phyloP scores from a whole-genome alignment of 2,888 invertebrate species.

The Oscheius onirici region DNA sequence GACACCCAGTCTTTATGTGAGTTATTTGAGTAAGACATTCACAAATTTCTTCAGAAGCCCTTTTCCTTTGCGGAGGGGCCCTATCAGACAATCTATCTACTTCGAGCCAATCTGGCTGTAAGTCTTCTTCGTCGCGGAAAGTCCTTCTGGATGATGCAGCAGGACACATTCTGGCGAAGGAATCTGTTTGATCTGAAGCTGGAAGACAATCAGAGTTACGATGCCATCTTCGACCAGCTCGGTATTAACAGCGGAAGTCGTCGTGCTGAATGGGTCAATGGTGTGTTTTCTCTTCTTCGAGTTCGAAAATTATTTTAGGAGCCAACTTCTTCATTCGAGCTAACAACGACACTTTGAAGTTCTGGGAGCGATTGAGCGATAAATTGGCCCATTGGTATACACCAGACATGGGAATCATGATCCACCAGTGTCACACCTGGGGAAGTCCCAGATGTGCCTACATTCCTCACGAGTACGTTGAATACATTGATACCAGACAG shows the following conservation, averaged over 20 bases:
- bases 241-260: slow-evolving; percentile 63
- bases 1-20: slow-evolving; percentile 69
- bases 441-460: slow-evolving; percentile 61
- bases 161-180: slow-evolving; percentile 60
- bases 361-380: slow-evolving; percentile 67
- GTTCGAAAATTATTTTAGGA: slow-evolving; percentile 42
- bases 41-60: slow-evolving; percentile 70
- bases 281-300: slow-evolving; percentile 43
- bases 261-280: slow-evolving; percentile 71
- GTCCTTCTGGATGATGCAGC: slow-evolving; percentile 72
- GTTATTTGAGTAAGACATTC: slow-evolving; percentile 38
- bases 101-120: slow-evolving; percentile 67
- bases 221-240: slow-evolving; percentile 69
- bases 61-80: slow-evolving; percentile 71
- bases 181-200: slow-evolving; percentile 67
- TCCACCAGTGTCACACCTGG: slow-evolving; percentile 71
- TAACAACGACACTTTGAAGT: slow-evolving; percentile 65
- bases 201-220: slow-evolving; percentile 64
- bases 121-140: slow-evolving; percentile 65
- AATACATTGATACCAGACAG: neutral
- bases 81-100: slow-evolving; percentile 69
- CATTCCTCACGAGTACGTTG: slow-evolving; percentile 69
- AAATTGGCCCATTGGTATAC: slow-evolving; percentile 69
- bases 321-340: slow-evolving; percentile 70
- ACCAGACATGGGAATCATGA: slow-evolving; percentile 72